phyloP scores from a whole-genome alignment of 1,140 invertebrate genomes.

The Apolygus lucorum region DNA sequence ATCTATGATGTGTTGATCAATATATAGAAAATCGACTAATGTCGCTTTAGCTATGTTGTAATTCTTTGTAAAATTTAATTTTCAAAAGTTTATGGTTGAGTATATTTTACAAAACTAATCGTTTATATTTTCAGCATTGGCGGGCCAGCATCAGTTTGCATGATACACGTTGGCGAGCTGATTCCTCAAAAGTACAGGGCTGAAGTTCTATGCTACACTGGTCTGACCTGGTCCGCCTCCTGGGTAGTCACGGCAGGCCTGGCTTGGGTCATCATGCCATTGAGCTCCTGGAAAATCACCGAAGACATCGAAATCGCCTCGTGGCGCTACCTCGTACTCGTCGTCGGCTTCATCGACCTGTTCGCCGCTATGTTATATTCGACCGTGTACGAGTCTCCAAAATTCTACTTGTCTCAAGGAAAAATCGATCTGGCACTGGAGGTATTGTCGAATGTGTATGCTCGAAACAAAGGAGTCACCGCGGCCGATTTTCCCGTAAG shows the following conservation, averaged over 20 bases:
- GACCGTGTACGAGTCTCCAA: slow-evolving; percentile 63
- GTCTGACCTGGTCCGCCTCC: slow-evolving; percentile 51
- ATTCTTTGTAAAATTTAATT: no score
- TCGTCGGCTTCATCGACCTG: slow-evolving; percentile 48
- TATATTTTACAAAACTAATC: no score
- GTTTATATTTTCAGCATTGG: slow-evolving; percentile 38
- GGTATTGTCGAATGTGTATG: slow-evolving; percentile 50
- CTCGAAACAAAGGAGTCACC: slow-evolving; percentile 47
- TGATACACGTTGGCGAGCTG: slow-evolving; percentile 53
- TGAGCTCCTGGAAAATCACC: slow-evolving; percentile 8
- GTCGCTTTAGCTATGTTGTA: no score
- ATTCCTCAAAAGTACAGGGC: slow-evolving; percentile 47
- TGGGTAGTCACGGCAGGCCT: slow-evolving; percentile 54
- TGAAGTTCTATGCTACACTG: slow-evolving; percentile 49
- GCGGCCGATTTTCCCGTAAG: slow-evolving; percentile 44
- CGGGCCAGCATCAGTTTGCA: slow-evolving; percentile 53
- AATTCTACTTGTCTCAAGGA: slow-evolving; percentile 58
- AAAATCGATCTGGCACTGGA: slow-evolving; percentile 48
- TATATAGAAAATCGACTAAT: no score
- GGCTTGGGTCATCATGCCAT: slow-evolving; percentile 42
- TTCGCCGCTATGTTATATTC: slow-evolving; percentile 44
- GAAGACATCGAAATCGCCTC: slow-evolving; percentile 44
- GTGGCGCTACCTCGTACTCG: slow-evolving; percentile 54
- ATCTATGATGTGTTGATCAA: no score
- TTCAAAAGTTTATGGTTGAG: no score